Base-by-base conservation (phyloP, 2,888 invertebrate species). In the Therioaphis trifolii region DNA sequence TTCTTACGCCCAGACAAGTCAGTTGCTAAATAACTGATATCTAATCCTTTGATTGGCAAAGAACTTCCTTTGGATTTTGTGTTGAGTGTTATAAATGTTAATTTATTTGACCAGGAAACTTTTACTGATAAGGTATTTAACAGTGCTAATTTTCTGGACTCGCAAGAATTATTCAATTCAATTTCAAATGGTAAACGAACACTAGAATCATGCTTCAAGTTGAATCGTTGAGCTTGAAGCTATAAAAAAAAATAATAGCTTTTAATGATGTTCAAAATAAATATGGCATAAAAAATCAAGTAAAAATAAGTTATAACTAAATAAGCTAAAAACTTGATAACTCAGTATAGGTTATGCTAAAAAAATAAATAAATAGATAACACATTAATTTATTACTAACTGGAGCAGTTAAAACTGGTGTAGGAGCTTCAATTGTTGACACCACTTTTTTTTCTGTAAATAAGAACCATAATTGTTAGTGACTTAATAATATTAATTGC, bases 81-180 rank as follows among this genome's bases (percentile, higher is more conserved):
- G 40, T 74, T 80, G 2, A 84, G 61, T 24, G 69, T 46, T 14
- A 84, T 43, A 27, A 85, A 68, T n/a, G 82, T 74, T 43, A 85
- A 80, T 40, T 77, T 63, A 58, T 84, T 66, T 15, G 84, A 80
- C 85, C 85, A 85, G 24, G 82, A 63, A 52, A 82, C 63, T 66
- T 82, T 82, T 7, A 52, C 14, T 49, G 72, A 74, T 24, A 27
- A 35, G 14, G 27, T 63, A 74, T 82, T 74, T 24, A 55, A 46
- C n/a, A 82, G 52, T 63, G 49, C 24, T 9, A 74, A 21, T 74
- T 66, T 63, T 66, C 11, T 74, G 49, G 40, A 43, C 9, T 74
- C 27, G 29, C 46, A 49, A 1, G 35, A 52, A 63, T 82, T 63
- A 0, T 66, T 66, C 18, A 74, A 52, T 40, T 72, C 1, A 40